Percentiles rank a stretch among this genome's conserved stretches.
phyloP scores from a whole-genome alignment of 2,113 vertebrate genomes.

The Arvicanthis niloticus region DNA sequence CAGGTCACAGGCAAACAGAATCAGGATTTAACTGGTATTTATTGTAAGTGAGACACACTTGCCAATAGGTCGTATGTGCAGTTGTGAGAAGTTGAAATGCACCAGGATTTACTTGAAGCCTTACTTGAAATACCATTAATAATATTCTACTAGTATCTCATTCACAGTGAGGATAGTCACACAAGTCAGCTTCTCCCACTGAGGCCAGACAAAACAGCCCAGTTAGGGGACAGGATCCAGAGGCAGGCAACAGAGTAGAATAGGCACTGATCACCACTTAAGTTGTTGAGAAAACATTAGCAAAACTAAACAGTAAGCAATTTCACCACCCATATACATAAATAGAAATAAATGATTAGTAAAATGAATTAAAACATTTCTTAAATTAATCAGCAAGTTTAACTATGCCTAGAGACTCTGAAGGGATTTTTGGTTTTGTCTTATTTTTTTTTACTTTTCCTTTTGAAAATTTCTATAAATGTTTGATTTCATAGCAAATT shows the following conservation, averaged over 20 bases:
- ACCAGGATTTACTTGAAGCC: not conserved
- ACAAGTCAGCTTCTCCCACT: not conserved
- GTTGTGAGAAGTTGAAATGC: not conserved
- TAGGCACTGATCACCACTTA: not conserved
- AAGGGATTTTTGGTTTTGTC: not conserved
- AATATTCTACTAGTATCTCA: not conserved
- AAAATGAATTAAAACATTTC: not conserved
- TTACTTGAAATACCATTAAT: not conserved
- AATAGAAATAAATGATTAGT: conserved; percentile 4
- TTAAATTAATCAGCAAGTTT: not conserved
- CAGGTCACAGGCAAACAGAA: not conserved
- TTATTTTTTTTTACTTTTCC: conserved; percentile 21
- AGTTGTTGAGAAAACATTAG: not conserved
- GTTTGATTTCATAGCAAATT: conserved; percentile 22
- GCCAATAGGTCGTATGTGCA: not conserved
- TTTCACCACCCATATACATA: not conserved
- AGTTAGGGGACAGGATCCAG: too few relatives aligned
- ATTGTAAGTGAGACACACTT: not conserved
- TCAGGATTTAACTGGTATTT: not conserved
- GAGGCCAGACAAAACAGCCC: not conserved
- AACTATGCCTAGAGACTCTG: not conserved
- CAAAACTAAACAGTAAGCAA: not conserved
- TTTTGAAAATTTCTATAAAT: conserved; percentile 20
- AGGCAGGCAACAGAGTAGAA: not conserved
- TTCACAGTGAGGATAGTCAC: not conserved